Percentiles rank a stretch among this genome's conserved stretches.
These are phyloP conservation scores for Whitmania pigra DNA, from an alignment of 1,140 invertebrate species.

Conservation along the genomic window DNA sequence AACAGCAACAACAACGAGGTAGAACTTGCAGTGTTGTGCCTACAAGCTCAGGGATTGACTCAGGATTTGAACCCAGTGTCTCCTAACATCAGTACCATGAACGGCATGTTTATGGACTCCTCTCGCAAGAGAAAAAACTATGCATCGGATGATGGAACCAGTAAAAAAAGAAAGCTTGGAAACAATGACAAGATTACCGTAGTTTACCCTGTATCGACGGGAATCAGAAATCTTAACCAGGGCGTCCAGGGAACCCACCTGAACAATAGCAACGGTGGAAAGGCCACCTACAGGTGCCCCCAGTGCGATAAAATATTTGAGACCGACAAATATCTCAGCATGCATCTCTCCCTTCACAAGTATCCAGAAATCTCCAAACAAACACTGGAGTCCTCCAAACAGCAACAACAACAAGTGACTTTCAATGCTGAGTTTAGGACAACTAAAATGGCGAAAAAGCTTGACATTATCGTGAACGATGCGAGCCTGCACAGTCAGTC, in stretches of 20 bases:
- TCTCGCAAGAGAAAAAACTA: not conserved
- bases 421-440: not conserved
- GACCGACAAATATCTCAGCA: constrained; percentile 26
- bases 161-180: not conserved
- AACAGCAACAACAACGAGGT: constrained; percentile 7
- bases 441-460: not conserved
- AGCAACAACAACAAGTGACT: not conserved
- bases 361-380: not conserved
- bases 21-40: no score
- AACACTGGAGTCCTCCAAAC: not conserved
- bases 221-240: not conserved
- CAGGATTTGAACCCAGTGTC: no score
- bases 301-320: constrained; percentile 21
- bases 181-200: not conserved
- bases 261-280: not conserved
- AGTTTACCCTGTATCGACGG: not conserved
- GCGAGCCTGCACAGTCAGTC: not conserved
- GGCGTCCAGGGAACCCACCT: not conserved
- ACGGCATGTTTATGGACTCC: not conserved
- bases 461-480: not conserved
- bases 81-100: not conserved
- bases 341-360: constrained; percentile 25
- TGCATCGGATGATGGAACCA: not conserved
- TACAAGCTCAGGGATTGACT: no score
- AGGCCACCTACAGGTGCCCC: constrained; percentile 12